Percentiles rank a stretch among this genome's conserved stretches.
These are phyloP conservation scores for Eristalinus sepulchralis DNA, from an alignment of 2,888 invertebrate genomes.

Conservation along the genomic window DNA sequence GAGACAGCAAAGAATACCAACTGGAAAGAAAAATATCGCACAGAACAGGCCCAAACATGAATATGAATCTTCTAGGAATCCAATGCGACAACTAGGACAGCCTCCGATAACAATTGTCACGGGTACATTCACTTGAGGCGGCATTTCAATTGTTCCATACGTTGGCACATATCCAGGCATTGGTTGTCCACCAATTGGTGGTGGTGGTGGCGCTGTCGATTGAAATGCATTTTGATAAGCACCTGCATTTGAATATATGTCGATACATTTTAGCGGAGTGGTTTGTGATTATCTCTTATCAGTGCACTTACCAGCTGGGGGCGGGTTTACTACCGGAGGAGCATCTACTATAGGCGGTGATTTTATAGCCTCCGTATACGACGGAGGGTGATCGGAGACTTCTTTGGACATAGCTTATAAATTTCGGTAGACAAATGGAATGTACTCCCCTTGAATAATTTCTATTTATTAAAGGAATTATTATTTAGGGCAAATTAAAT, in stretches of 20 bases:
- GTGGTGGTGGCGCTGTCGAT: conserved; percentile 46
- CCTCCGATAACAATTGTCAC: conserved; percentile 91
- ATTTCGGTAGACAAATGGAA: conserved; percentile 5
- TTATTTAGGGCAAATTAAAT: conserved; percentile 5
- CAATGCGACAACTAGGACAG: conserved; percentile 94
- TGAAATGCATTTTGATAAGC: conserved; percentile 44
- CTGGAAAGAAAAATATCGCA: conserved; percentile 85
- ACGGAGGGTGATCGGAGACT: conserved; percentile 82
- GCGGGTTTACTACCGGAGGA: conserved; percentile 42
- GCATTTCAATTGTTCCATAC: conserved; percentile 81
- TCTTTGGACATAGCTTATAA: conserved; percentile 12
- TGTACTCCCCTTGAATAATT: not conserved
- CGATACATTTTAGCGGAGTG: conserved; percentile 27
- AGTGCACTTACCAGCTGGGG: conserved; percentile 68
- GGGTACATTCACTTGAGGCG: conserved; percentile 83
- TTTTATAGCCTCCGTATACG: conserved; percentile 81
- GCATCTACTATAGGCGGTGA: conserved; percentile 4
- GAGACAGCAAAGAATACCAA: conserved; percentile 93
- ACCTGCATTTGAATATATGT: conserved; percentile 71
- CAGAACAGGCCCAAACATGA: conserved; percentile 91
- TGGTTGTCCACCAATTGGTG: conserved; percentile 6
- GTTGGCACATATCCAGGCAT: conserved; percentile 81
- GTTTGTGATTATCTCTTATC: too few relatives aligned
- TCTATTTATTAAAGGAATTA: not conserved
- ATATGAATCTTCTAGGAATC: conserved; percentile 92